These are phyloP conservation scores for Neoseiulus cucumeris DNA, from an alignment of 1,140 invertebrate species.

Conservation along the genomic window DNA sequence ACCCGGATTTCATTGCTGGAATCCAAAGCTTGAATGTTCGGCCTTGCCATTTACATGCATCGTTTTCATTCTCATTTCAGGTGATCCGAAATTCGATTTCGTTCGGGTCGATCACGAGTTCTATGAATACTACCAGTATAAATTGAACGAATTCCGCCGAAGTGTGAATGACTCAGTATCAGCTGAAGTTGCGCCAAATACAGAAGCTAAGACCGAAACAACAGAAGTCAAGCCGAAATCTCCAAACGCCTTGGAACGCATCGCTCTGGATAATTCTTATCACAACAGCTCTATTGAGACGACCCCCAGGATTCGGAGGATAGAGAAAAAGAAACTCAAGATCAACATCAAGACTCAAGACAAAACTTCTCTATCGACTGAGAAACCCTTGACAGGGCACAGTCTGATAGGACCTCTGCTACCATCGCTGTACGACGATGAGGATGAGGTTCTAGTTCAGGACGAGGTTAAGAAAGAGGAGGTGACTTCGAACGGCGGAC, in stretches of 20 bases:
- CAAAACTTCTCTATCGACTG: background rate
- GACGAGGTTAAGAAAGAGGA: constrained; percentile 30
- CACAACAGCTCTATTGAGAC: background rate
- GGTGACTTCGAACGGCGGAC: constrained; percentile 19
- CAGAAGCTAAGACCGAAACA: background rate
- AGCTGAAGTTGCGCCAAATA: background rate
- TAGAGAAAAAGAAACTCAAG: constrained; percentile 8
- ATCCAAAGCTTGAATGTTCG: background rate
- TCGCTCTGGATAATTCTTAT: constrained; percentile 1
- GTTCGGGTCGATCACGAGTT: constrained; percentile 47
- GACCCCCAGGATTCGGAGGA: background rate
- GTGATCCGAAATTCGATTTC: constrained; percentile 60
- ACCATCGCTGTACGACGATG: background rate
- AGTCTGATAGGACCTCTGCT: background rate
- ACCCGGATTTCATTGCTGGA: background rate
- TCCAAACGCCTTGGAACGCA: background rate
- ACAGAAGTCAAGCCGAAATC: background rate
- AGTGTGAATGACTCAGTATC: constrained; percentile 8
- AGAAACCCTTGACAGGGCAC: background rate
- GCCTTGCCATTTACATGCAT: no score
- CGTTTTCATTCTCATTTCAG: constrained; percentile 18
- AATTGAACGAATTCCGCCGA: constrained; percentile 15
- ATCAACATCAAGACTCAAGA: background rate
- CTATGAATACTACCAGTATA: constrained; percentile 46
- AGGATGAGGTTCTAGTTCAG: background rate